Base-by-base conservation (phyloP, 1,140 invertebrate species). In the Monochamus saltuarius region DNA sequence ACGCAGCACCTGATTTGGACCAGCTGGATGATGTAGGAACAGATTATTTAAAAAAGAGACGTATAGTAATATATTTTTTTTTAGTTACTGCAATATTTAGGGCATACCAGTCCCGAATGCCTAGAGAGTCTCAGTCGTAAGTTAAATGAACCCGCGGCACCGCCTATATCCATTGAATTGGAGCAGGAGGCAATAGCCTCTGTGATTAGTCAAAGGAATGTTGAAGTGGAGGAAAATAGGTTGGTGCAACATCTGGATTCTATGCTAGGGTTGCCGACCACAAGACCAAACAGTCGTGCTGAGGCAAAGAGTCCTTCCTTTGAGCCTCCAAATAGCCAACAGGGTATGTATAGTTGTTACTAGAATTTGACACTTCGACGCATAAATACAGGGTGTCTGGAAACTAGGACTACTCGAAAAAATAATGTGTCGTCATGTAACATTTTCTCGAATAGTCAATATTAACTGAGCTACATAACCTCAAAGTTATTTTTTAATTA, bases 71-170 rank as follows among this genome's bases (percentile, higher is more conserved):
- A 50, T 66, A 59, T 72, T 74, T 76, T 2, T n/a, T 22, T 29
- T 29, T 70, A 94, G 90, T 79, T 96, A 61, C 77, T 98, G 36
- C 87, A 90, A 66, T 96, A 96, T 75, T 89, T 98, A 68, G 94
- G 92, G 0, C 84, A 92, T 72, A 94, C 92, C 1, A 97, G 94
- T 76, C 91, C 94, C 0, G 95, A 98, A 78, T 95, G 94, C 71
- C 79, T 90, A 54, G 85, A 87, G 55, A 86, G 84, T 68, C 81
- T 84, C 29, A 87, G 87, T 59, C 77, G 84, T 4, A 82, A 84
- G 36, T 78, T 90, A 62, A 92, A 92, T 75, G 84, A 85, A 36
- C 87, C 89, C 1, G 85, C 86, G 14, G 81, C 83, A 53, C 82
- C 87, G 46, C 87, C 88, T 1, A 77, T 91, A 43, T 82, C 83